Evolutionary conservation across 2,797 vertebrate species (phyloP).

Genomic region (Novumbra hubbsi): DNA sequence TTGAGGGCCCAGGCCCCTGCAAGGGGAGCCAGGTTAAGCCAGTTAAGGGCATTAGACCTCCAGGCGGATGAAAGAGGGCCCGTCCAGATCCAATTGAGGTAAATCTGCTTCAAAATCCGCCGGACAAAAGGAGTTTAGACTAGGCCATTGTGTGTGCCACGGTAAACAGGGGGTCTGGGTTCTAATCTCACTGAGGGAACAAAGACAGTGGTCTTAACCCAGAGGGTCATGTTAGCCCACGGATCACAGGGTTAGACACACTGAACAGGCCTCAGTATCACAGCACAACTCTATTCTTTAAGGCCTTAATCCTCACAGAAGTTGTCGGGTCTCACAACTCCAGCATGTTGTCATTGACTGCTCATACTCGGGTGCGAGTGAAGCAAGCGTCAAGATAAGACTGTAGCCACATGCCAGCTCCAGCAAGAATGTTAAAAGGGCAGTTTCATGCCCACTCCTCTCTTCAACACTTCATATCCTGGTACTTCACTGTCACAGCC

Average conservation of each 20-base stretch:
- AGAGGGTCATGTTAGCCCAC: conserved; percentile 72
- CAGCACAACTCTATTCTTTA: conserved; percentile 43
- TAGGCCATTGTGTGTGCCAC: conserved; percentile 77
- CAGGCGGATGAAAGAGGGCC: conserved; percentile 84
- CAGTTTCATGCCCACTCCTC: conserved; percentile 29
- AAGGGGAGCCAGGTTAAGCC: conserved; percentile 81
- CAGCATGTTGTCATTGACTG: conserved; percentile 54
- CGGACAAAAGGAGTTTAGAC: conserved; percentile 81
- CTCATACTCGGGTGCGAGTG: conserved; percentile 55
- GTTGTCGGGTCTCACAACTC: conserved; percentile 57
- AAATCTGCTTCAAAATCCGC: conserved; percentile 84
- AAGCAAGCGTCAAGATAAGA: conserved; percentile 58
- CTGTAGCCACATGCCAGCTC: conserved; percentile 48
- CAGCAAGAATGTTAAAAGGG: conserved; percentile 47
- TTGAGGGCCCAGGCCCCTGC: conserved; percentile 57
- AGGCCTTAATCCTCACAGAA: conserved; percentile 67
- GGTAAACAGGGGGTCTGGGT: conserved; percentile 79
- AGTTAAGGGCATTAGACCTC: conserved; percentile 88
- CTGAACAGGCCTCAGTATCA: conserved; percentile 64
- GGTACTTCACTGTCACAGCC: conserved; percentile 44
- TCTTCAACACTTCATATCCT: conserved; percentile 42
- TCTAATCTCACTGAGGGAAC: conserved; percentile 72
- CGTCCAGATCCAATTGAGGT: conserved; percentile 81
- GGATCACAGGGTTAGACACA: conserved; percentile 74
- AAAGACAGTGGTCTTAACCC: conserved; percentile 66